These are phyloP conservation scores for Pyrrhia umbra DNA, from an alignment of 2,888 invertebrate genomes.

Conservation along the genomic window DNA sequence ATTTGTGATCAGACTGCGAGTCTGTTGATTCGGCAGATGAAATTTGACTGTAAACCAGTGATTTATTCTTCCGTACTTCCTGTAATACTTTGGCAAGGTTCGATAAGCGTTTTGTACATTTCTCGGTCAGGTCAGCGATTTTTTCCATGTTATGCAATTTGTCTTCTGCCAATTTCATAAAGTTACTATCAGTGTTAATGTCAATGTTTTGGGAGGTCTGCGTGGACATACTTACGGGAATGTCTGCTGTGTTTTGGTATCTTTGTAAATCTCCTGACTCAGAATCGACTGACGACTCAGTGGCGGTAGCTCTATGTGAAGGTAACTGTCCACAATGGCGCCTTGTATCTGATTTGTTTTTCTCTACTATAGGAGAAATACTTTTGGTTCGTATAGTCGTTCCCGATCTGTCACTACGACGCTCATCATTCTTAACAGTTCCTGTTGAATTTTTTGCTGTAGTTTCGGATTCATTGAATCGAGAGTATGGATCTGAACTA, in stretches of 20 bases:
- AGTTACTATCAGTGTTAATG: constrained; percentile 72
- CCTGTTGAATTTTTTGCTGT: constrained; percentile 24
- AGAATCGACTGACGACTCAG: constrained; percentile 67
- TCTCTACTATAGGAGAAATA: constrained; percentile 1
- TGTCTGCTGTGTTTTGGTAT: constrained; percentile 49
- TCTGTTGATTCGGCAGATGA: constrained; percentile 77
- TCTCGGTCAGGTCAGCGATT: constrained; percentile 86
- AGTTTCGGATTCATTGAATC: constrained; percentile 50
- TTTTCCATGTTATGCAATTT: constrained; percentile 88
- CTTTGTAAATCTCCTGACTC: constrained; percentile 59
- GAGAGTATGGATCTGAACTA: constrained; percentile 38
- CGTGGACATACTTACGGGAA: constrained; percentile 75
- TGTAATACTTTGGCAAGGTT: constrained; percentile 86
- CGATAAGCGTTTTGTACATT: constrained; percentile 85
- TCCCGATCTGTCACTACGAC: constrained; percentile 6
- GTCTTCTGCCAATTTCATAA: constrained; percentile 81
- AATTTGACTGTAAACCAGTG: constrained; percentile 81
- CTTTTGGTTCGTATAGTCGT: constrained; percentile 4
- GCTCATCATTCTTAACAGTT: constrained; percentile 27
- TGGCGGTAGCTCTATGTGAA: constrained; percentile 52
- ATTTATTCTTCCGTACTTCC: constrained; percentile 86
- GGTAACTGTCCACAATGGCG: constrained; percentile 1
- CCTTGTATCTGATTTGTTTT: constrained; percentile 4
- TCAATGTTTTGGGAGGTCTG: constrained; percentile 78
- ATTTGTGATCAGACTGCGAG: constrained; percentile 78